phyloP scores from a whole-genome alignment of 1,140 invertebrate genomes.

The Mizuhopecten yessoensis region DNA sequence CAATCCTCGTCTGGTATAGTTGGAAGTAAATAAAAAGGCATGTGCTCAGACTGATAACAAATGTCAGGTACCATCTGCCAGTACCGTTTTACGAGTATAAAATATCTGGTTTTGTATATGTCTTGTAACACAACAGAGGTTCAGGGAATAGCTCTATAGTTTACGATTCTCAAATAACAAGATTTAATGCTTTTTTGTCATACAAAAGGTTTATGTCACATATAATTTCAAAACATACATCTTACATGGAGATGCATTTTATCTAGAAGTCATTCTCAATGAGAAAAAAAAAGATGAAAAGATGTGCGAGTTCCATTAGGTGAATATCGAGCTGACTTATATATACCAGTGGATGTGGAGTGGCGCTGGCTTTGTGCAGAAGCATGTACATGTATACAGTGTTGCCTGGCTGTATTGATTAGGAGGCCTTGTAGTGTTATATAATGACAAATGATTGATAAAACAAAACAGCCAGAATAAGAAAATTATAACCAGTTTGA shows the following conservation, averaged over 20 bases:
- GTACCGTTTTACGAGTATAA: background rate
- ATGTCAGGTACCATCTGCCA: conserved; percentile 2
- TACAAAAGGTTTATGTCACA: conserved; percentile 34
- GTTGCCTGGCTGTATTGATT: background rate
- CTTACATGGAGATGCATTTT: conserved; percentile 14
- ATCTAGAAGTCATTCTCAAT: conserved; percentile 3
- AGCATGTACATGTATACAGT: background rate
- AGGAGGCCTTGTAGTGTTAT: background rate
- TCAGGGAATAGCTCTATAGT: background rate
- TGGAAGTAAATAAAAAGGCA: background rate
- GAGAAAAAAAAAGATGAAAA: conserved; percentile 23
- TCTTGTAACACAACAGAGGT: background rate
- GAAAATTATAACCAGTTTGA: conserved; percentile 39
- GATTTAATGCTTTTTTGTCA: conserved; percentile 39
- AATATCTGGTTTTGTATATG: background rate
- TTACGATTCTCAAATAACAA: conserved; percentile 18
- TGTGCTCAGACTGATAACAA: background rate
- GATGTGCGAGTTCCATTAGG: conserved; percentile 31
- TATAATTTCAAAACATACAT: background rate
- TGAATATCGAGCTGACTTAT: background rate
- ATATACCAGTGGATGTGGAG: conserved; percentile 11
- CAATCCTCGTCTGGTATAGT: background rate
- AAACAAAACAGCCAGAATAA: conserved; percentile 34
- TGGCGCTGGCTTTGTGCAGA: too few relatives aligned
- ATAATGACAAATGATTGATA: conserved; percentile 40